phyloP scores from a whole-genome alignment of 2,888 invertebrate species.

The Agrotis ipsilon region DNA sequence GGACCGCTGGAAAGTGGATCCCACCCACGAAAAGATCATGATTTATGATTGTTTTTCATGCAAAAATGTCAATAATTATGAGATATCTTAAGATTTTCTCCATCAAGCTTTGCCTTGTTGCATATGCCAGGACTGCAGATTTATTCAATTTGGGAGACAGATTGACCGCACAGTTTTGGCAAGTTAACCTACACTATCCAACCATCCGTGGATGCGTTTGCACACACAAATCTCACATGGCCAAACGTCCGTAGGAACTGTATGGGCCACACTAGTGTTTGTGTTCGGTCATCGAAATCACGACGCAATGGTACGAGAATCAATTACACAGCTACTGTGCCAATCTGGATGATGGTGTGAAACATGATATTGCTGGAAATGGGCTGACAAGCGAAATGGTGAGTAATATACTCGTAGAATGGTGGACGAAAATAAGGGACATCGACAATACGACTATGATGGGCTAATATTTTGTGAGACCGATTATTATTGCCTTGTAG shows the following conservation, averaged over 20 bases:
- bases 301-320: neutral
- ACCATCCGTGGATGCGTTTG: neutral
- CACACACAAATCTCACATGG: neutral
- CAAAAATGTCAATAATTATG: too few relatives aligned
- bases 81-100: too few relatives aligned
- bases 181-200: neutral
- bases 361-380: neutral
- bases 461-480: too few relatives aligned
- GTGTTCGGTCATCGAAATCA: neutral
- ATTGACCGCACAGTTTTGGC: constrained; percentile 2
- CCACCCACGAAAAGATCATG: too few relatives aligned
- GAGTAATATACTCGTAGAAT: too few relatives aligned
- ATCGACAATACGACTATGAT: too few relatives aligned
- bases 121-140: neutral
- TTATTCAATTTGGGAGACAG: neutral
- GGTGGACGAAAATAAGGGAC: too few relatives aligned
- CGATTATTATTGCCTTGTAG: too few relatives aligned
- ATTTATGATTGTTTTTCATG: too few relatives aligned
- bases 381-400: neutral
- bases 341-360: neutral
- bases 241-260: neutral
- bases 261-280: constrained; percentile 4
- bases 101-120: neutral
- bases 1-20: too few relatives aligned
- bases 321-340: neutral